phyloP scores from a whole-genome alignment of 2,888 invertebrate genomes.

The Cheilosia soror region DNA sequence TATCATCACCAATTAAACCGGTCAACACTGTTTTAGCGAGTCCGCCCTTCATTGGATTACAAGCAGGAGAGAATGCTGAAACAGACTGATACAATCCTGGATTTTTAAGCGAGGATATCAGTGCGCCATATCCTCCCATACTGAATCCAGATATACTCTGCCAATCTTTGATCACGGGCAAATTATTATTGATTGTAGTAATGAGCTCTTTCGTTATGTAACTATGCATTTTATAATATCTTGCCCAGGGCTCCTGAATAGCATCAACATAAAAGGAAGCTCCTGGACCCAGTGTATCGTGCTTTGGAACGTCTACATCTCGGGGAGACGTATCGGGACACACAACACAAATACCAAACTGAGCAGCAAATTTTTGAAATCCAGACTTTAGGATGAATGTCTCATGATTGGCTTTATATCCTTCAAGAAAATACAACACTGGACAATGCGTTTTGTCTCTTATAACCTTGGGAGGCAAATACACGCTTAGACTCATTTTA shows the following conservation, averaged over 20 bases:
- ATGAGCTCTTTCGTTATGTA: constrained; percentile 95
- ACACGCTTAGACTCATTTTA: constrained; percentile 96
- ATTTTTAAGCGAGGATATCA: constrained; percentile 94
- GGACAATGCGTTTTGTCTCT: constrained; percentile 86
- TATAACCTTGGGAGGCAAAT: constrained; percentile 89
- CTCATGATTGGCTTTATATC: constrained; percentile 96
- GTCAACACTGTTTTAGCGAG: constrained; percentile 95
- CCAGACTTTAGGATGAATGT: constrained; percentile 98
- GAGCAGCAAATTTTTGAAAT: constrained; percentile 94
- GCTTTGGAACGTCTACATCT: constrained; percentile 92
- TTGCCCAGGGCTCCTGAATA: constrained; percentile 93
- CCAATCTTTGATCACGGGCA: constrained; percentile 86
- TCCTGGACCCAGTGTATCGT: constrained; percentile 97
- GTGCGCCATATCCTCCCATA: constrained; percentile 99
- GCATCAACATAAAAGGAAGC: constrained; percentile 99
- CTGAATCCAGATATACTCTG: constrained; percentile 88
- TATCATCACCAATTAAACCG: constrained; percentile 90
- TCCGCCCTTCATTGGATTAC: constrained; percentile 92
- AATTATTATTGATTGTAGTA: constrained; percentile 89
- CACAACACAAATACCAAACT: constrained; percentile 93
- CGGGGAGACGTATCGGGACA: constrained; percentile 98
- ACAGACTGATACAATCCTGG: constrained; percentile 95
- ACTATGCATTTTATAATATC: constrained; percentile 96
- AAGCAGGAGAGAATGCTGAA: constrained; percentile 97
- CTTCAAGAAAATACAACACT: constrained; percentile 95